Percentiles rank a stretch among this genome's conserved stretches.
Evolutionary conservation across 2,888 invertebrate genomes (phyloP).

Genomic region (Barypeithes pellucidus): DNA sequence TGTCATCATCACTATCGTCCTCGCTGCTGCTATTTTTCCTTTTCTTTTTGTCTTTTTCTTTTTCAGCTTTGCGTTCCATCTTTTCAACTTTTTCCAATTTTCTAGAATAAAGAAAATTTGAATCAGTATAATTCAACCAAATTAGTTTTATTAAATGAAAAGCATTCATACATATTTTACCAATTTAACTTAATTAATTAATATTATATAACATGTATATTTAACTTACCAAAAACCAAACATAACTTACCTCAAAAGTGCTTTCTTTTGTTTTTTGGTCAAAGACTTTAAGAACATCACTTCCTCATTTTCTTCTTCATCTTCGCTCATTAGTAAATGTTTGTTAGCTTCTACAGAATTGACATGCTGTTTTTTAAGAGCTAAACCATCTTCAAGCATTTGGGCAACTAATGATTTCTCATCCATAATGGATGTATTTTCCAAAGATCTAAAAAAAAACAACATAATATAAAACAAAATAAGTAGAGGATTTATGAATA

Average conservation of each 20-base stretch:
- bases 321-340: conserved; percentile 76
- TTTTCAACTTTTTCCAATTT: conserved; percentile 61
- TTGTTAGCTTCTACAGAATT: conserved; percentile 72
- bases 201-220: too few species aligned
- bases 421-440: conserved; percentile 77
- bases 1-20: conserved; percentile 49
- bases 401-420: conserved; percentile 86
- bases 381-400: conserved; percentile 93
- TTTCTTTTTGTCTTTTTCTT: conserved; percentile 61
- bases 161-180: too few species aligned
- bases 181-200: too few species aligned
- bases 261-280: conserved; percentile 91
- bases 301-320: conserved; percentile 77
- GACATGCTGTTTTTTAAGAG: conserved; percentile 85
- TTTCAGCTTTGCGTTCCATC: conserved; percentile 54
- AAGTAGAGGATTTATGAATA: too few species aligned
- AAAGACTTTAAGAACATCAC: conserved; percentile 87
- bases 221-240: too few species aligned
- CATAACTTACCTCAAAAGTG: conserved; percentile 83
- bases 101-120: conserved; percentile 50
- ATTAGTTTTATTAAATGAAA: too few species aligned
- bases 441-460: conserved; percentile 72
- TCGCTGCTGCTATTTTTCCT: conserved; percentile 58
- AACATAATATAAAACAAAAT: conserved; percentile 2
- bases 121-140: too few species aligned